Evolutionary conservation across 2,888 invertebrate species (phyloP).

Genomic region (Chymomyza amoena): DNA sequence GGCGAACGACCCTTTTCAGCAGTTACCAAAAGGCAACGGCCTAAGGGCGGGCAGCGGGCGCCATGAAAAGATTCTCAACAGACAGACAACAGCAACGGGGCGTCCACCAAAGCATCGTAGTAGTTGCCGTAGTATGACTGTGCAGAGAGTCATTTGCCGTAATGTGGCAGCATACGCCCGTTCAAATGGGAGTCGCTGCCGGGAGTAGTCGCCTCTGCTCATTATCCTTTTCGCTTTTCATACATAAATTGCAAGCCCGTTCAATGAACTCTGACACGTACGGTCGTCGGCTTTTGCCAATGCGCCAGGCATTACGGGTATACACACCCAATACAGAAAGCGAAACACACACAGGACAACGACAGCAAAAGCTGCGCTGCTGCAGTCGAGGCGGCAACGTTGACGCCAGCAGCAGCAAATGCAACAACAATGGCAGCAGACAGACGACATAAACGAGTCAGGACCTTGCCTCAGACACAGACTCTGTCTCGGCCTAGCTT

Average conservation of each 20-base stretch:
- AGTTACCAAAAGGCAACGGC: conserved; percentile 58
- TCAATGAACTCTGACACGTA: conserved; percentile 70
- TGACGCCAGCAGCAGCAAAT: conserved; percentile 18
- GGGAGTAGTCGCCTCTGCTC: conserved; percentile 42
- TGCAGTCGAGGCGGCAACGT: background rate
- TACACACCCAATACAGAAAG: conserved; percentile 78
- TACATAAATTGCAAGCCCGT: conserved; percentile 70
- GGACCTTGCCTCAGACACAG: conserved; percentile 44
- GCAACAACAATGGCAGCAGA: conserved; percentile 14
- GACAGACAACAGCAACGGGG: background rate
- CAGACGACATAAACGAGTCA: conserved; percentile 23
- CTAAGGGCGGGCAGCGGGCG: conserved; percentile 8
- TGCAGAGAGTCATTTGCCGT: background rate
- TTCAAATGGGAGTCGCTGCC: background rate
- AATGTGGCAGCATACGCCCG: background rate
- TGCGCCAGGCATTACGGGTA: conserved; percentile 41
- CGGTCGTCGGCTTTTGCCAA: conserved; percentile 74
- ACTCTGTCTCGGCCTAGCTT: conserved; percentile 29
- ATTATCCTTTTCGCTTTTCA: conserved; percentile 77
- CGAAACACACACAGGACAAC: conserved; percentile 72
- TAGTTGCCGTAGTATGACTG: background rate
- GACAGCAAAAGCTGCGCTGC: conserved; percentile 47
- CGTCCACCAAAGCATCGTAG: conserved; percentile 8
- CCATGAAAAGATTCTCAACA: background rate
- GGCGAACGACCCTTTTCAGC: conserved; percentile 74